A percentile compares a stretch with the other conserved stretches of the same genome.
These are phyloP conservation scores for Diplosoma virens DNA, from an alignment of 23 tunicate species.

Conservation along the genomic window DNA sequence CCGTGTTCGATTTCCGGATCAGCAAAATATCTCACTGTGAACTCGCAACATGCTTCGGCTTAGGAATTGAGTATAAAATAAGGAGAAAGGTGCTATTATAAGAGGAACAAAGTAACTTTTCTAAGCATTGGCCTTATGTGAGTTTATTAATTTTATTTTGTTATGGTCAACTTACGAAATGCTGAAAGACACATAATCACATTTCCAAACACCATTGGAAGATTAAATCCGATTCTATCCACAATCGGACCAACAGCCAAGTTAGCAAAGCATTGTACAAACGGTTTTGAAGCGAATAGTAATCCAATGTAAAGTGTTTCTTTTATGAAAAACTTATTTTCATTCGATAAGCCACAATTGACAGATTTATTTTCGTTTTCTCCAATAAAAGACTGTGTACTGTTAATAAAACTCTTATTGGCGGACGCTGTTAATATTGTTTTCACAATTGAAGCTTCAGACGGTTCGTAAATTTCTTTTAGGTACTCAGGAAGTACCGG, in stretches of 20 bases:
- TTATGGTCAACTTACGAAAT: constrained; percentile 47
- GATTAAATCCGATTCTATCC: constrained; percentile 74
- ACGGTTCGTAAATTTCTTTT: background rate
- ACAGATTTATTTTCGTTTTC: background rate
- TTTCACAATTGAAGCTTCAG: too few relatives aligned
- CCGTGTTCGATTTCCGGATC: too few relatives aligned
- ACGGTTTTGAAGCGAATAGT: constrained; percentile 87
- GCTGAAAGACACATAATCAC: constrained; percentile 50
- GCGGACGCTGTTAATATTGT: too few relatives aligned
- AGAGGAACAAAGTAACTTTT: too few relatives aligned
- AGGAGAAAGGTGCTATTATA: too few relatives aligned
- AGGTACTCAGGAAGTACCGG: constrained; percentile 70
- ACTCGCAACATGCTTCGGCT: too few relatives aligned
- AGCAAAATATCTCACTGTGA: too few relatives aligned
- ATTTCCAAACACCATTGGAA: constrained; percentile 82
- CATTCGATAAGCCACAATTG: background rate
- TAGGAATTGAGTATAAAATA: too few relatives aligned
- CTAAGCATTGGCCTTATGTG: too few relatives aligned
- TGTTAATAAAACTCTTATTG: too few relatives aligned
- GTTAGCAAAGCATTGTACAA: constrained; percentile 68
- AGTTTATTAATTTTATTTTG: background rate
- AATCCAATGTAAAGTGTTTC: constrained; percentile 77
- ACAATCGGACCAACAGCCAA: constrained; percentile 68
- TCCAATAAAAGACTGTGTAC: too few relatives aligned
- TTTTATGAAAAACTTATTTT: background rate